phyloP scores from a whole-genome alignment of 2,797 vertebrate genomes.

The Anguilla marmorata region DNA sequence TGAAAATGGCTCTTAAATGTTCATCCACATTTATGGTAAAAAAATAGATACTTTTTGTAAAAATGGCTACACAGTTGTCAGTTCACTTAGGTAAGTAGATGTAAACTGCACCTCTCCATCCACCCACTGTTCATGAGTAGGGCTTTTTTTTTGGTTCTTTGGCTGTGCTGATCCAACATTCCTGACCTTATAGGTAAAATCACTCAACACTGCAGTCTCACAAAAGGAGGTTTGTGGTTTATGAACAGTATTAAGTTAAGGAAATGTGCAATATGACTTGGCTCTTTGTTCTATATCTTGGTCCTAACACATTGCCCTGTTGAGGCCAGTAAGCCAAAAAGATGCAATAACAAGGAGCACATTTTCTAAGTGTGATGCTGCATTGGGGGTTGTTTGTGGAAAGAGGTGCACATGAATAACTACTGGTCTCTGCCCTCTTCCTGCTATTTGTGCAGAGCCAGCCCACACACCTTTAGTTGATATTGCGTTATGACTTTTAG shows the following conservation, averaged over 20 bases:
- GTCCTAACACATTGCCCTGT: neutral
- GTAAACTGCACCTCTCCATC: neutral
- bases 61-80: neutral
- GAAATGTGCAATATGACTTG: slow-evolving; percentile 9
- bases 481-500: neutral
- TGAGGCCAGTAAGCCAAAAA: neutral
- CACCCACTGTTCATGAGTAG: neutral
- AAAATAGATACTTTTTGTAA: neutral
- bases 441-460: neutral
- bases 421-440: neutral
- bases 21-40: neutral
- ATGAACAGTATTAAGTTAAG: neutral
- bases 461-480: slow-evolving; percentile 1
- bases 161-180: neutral
- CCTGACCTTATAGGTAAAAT: neutral
- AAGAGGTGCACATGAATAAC: neutral
- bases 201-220: neutral
- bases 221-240: neutral
- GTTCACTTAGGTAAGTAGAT: neutral
- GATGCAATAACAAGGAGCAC: neutral
- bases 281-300: neutral
- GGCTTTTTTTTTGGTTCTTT: neutral
- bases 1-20: neutral
- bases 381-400: neutral
- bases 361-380: neutral